Base-by-base conservation (phyloP, 2,888 invertebrate species). In the Mactromeris polynyma region DNA sequence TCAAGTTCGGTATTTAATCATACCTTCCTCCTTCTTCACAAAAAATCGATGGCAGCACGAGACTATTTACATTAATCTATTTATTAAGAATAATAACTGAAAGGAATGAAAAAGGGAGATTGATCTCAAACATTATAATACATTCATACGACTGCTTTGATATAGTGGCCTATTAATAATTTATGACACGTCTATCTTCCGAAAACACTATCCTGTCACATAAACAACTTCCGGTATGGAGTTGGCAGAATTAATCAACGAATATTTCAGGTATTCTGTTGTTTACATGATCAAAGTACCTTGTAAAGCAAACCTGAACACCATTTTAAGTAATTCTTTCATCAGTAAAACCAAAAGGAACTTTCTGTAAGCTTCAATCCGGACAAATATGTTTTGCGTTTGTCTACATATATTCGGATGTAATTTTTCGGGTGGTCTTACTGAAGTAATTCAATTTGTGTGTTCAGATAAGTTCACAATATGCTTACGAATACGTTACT, bases 181-280 rank as follows among this genome's bases (percentile, higher is more conserved):
- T 64, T 64, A 26, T n/a, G 26, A 14, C 17, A 9, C 26, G 58
- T 17, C 36, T 64, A 42, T 54, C 83, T 87, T 87, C 87, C 87
- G 87, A 83, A 83, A 83, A 36, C 64, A 78, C 87, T 54, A 79
- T 40, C 64, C 42, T 58, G 14, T 64, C 64, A 82, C 38, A 33
- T 14, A 51, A 64, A 7, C 54, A 51, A 90, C 89, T 90, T 90
- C 90, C 90, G 90, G 84, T 51, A 92, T 91, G 89, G 88, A 81
- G 88, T 77, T 92, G 85, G 83, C 91, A 42, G 77, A 86, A 58
- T 80, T 92, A n/a, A 88, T 93, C 73, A 78, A 86, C 38, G 86
- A 90, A 73, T 93, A 93, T 87, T 86, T 93, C 21, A 91, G 93
- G 93, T 93, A 85, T 83, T 79, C 36, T 82, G 17, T 4, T 36